Base-by-base conservation (phyloP, 2,888 invertebrate species). In the Plagodis pulveraria region DNA sequence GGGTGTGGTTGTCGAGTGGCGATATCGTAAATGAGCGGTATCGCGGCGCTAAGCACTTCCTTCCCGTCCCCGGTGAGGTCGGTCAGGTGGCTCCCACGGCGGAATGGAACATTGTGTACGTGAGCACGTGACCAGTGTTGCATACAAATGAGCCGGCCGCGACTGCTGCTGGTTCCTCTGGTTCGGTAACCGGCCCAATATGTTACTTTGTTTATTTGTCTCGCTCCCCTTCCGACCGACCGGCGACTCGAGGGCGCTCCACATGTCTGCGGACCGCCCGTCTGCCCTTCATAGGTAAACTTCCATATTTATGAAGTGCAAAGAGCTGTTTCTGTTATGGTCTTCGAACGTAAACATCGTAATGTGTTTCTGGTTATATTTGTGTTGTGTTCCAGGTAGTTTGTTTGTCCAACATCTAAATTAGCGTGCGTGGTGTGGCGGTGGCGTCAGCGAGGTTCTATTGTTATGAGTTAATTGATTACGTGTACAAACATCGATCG, bases 161-260 rank as follows among this genome's bases (percentile, higher is more conserved):
- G 33, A 1, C 36, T 36, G 2, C 22, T 22, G 2, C 22, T 22
- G 22, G 22, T 22, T 22, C 22, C 22, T 22, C 22, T 22, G n/a
- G 12, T 36, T 9, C 48, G 44, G 38, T 55, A 55, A 44, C 43
- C 32, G 41, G 6, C 45, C 43, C 41, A 38, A 49, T 10, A 43
- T 45, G 47, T 36, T 12, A 22, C 32, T 50, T 56, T 43, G 49
- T 61, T 53, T 56, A 46, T 60, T 52, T 50, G 56, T 40, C 34
- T 57, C 43, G 43, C 53, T 50, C 47, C 53, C 52, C 44, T 46
- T 49, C 44, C 49, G 40, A 46, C 38, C 5, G 47, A 35, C 40
- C 52, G 8, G 22, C 34, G 36, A 12, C 9, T 2, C 12, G 51
- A n/a, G 0, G 36, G 36, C 36, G 36, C 10, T 10, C 40, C 2